Conservation (phyloP, 2,113 vertebrate genomes). For the Eolophus roseicapilla region DNA sequence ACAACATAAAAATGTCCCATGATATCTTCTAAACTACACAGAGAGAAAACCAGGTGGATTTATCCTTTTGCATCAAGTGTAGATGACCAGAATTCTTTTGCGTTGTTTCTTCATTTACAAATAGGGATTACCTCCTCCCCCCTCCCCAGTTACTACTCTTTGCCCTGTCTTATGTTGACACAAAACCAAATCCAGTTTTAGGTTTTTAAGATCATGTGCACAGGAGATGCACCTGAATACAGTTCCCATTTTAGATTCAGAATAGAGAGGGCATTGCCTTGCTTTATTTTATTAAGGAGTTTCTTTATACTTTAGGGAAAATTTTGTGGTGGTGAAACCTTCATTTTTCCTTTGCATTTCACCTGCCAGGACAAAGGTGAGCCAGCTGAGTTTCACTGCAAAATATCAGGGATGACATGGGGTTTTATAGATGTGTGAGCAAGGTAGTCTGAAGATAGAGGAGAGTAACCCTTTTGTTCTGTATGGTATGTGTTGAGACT, state of each 20-base stretch:
- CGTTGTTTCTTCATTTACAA: neutral
- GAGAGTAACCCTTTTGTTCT: neutral
- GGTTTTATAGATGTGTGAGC: neutral
- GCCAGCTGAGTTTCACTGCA: neutral
- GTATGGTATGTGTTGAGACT: neutral
- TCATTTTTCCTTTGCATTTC: rapidly evolving
- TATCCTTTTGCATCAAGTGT: neutral
- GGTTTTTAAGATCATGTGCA: neutral
- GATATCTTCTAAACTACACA: neutral
- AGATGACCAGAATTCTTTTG: neutral
- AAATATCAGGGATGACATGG: neutral
- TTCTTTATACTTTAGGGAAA: neutral
- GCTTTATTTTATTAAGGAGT: neutral
- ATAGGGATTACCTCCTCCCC: neutral
- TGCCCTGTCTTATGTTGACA: neutral
- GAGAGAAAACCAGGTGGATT: neutral
- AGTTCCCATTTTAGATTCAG: neutral
- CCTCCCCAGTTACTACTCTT: rapidly evolving
- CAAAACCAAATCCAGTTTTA: neutral
- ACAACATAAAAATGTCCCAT: neutral
- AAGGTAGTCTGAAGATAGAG: neutral
- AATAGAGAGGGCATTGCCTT: neutral
- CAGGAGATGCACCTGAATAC: neutral
- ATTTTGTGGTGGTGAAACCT: neutral
- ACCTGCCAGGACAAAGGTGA: neutral